phyloP scores from a whole-genome alignment of 1,140 invertebrate genomes.

The Bombus pascuorum region DNA sequence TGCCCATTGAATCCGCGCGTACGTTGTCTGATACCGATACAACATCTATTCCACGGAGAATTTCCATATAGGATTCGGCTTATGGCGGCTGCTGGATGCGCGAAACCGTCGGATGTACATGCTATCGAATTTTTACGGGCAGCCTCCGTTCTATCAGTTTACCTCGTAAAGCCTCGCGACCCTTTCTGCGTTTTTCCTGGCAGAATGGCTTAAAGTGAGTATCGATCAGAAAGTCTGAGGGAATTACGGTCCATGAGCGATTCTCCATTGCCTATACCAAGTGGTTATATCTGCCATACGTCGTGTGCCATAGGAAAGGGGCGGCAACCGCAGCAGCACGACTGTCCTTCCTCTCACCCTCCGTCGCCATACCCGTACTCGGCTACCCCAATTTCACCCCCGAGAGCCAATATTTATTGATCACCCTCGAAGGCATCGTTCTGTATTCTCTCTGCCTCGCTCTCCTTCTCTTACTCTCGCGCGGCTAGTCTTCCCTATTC shows the following conservation, averaged over 20 bases:
- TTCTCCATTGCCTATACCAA: conserved; percentile 77
- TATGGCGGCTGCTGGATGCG: conserved; percentile 30
- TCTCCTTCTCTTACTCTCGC: conserved; percentile 9
- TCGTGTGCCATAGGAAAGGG: conserved; percentile 75
- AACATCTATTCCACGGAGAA: conserved; percentile 27
- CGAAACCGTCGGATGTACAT: conserved; percentile 25
- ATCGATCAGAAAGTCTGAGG: conserved; percentile 71
- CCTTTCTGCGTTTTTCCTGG: conserved; percentile 50
- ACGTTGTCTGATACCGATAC: conserved; percentile 16
- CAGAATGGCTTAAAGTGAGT: conserved; percentile 68
- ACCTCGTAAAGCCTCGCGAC: conserved; percentile 37
- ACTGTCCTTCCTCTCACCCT: conserved; percentile 70
- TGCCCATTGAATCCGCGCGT: background rate
- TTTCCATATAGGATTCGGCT: conserved; percentile 33
- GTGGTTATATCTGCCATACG: conserved; percentile 77
- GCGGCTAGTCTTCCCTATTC: background rate
- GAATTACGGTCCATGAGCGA: conserved; percentile 76
- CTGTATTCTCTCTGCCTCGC: conserved; percentile 56
- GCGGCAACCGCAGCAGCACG: conserved; percentile 81
- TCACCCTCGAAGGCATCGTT: conserved; percentile 80
- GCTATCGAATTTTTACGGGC: conserved; percentile 40
- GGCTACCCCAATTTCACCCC: conserved; percentile 78
- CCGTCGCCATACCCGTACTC: conserved; percentile 38
- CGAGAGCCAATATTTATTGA: conserved; percentile 82
- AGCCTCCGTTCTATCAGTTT: background rate